These are phyloP conservation scores for Tokudaia tokunoshimensis DNA, from an alignment of 2,797 vertebrate species.

Conservation along the genomic window DNA sequence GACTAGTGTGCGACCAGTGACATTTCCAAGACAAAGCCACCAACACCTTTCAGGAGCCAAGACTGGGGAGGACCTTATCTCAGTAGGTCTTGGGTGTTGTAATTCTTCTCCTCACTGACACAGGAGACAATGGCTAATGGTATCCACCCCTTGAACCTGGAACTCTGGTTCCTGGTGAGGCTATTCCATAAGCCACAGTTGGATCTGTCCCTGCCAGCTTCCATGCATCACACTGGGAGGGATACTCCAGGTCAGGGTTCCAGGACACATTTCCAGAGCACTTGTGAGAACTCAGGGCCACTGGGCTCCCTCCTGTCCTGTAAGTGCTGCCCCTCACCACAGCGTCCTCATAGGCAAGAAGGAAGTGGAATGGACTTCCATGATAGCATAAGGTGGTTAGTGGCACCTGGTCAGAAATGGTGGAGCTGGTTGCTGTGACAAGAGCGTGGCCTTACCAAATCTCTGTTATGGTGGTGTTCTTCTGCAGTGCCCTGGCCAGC, in stretches of 20 bases:
- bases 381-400: background rate
- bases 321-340: background rate
- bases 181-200: accelerated
- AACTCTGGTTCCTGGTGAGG: background rate
- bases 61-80: background rate
- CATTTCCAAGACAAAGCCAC: background rate
- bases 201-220: too few relatives aligned
- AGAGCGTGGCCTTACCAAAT: constrained; percentile 91
- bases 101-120: background rate
- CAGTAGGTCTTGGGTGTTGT: background rate
- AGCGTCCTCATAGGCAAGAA: background rate
- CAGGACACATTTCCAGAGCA: background rate
- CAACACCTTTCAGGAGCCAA: background rate
- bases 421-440: background rate
- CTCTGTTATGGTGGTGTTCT: constrained; percentile 92
- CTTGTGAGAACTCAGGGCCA: background rate
- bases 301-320: background rate
- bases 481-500: constrained; percentile 90
- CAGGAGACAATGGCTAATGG: background rate
- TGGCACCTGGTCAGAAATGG: background rate
- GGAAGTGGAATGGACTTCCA: too few relatives aligned
- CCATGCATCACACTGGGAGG: background rate
- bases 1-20: background rate
- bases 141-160: background rate
- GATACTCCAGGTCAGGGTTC: too few relatives aligned